These are phyloP conservation scores for Prenolepis imparis DNA, from an alignment of 2,888 invertebrate genomes.

Conservation along the genomic window DNA sequence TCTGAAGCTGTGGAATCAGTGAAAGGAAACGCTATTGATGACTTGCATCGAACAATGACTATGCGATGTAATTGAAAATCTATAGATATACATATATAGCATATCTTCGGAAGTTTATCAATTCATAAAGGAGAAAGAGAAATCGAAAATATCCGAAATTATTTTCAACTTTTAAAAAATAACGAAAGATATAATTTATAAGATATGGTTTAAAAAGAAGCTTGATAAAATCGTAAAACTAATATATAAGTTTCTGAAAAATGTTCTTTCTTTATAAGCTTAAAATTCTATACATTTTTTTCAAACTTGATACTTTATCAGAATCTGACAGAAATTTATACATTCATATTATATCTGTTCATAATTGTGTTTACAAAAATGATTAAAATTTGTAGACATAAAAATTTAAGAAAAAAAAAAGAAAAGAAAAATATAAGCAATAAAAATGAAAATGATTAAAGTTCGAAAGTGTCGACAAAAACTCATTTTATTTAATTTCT, in stretches of 20 bases:
- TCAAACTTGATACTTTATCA: not conserved
- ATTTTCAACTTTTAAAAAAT: not conserved
- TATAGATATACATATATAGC: not conserved
- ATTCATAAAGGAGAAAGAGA: not conserved
- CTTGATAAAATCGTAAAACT: not conserved
- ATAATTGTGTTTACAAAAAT: conserved; percentile 7
- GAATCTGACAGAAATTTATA: not conserved
- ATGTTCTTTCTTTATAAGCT: not conserved
- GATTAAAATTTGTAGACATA: not conserved
- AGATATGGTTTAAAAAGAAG: not conserved
- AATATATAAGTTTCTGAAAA: not conserved
- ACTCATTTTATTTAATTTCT: not conserved
- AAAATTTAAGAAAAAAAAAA: not conserved
- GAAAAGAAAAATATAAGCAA: not conserved
- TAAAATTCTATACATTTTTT: not conserved
- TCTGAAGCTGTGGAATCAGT: not conserved
- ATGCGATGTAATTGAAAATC: not conserved
- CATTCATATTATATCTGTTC: not conserved
- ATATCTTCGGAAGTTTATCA: not conserved
- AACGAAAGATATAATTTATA: not conserved
- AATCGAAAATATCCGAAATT: not conserved
- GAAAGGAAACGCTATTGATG: conserved; percentile 9
- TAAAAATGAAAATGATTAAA: not conserved
- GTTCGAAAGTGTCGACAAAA: not conserved
- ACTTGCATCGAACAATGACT: not conserved